A percentile compares a stretch with the other conserved stretches of the same genome.
Evolutionary conservation across 2,888 invertebrate species (phyloP).

Genomic region (Taenaris catops): DNA sequence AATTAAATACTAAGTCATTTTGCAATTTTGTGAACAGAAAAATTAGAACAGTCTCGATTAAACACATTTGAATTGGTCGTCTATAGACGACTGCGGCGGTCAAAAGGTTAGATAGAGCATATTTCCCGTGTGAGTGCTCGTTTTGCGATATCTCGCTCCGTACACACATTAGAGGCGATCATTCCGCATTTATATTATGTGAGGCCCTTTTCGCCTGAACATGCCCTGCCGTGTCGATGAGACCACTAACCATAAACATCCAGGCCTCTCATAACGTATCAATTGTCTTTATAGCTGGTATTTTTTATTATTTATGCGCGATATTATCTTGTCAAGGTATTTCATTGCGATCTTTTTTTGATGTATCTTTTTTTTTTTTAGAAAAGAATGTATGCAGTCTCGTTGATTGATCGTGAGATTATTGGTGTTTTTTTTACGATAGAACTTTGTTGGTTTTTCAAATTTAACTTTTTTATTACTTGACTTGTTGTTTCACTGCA

Average conservation of each 20-base stretch:
- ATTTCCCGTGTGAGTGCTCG: constrained; percentile 19
- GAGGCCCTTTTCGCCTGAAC: constrained; percentile 27
- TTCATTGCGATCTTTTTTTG: constrained; percentile 11
- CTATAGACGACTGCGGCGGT: no score
- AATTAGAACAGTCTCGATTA: no score
- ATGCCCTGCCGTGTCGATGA: constrained; percentile 48
- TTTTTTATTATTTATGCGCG: constrained; percentile 62
- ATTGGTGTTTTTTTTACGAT: no score
- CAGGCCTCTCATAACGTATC: constrained; percentile 61
- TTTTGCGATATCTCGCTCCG: constrained; percentile 55
- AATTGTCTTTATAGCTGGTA: constrained; percentile 65
- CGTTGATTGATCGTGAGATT: no score
- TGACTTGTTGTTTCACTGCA: no score
- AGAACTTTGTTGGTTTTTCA: no score
- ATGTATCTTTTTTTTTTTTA: constrained; percentile 12
- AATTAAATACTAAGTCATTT: no score
- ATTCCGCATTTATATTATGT: constrained; percentile 63
- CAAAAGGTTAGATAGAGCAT: no score
- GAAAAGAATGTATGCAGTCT: constrained; percentile 2
- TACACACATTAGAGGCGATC: constrained; percentile 69
- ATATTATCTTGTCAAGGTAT: constrained; percentile 43
- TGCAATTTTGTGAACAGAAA: no score
- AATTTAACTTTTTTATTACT: no score
- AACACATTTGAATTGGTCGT: no score
- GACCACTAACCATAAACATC: constrained; percentile 58